Evolutionary conservation across 2,888 invertebrate genomes (phyloP).

Genomic region (Cistogaster globosa): DNA sequence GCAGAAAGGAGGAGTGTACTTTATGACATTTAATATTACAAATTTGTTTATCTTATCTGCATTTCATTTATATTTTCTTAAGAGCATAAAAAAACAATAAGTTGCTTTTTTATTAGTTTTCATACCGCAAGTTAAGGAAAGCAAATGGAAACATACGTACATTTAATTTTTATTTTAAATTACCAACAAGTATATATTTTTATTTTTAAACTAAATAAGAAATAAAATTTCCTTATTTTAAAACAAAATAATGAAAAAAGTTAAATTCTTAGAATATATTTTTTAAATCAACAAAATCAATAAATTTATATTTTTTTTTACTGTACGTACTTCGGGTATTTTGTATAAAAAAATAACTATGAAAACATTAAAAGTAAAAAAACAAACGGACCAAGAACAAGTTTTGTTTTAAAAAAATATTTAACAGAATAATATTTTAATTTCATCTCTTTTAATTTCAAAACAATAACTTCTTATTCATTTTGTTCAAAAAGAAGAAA

Average conservation of each 20-base stretch:
- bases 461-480: constrained; percentile 78
- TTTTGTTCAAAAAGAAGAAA: constrained; percentile 65
- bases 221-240: constrained; percentile 31
- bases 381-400: not conserved
- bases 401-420: constrained; percentile 28
- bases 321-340: not conserved
- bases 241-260: constrained; percentile 10
- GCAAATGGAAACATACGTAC: constrained; percentile 10
- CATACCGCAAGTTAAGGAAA: constrained; percentile 22
- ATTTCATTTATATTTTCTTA: constrained; percentile 61
- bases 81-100: not conserved
- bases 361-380: not conserved
- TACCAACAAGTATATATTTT: constrained; percentile 16
- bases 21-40: constrained; percentile 65
- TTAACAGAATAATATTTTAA: constrained; percentile 73
- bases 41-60: constrained; percentile 65
- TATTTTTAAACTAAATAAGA: constrained; percentile 16
- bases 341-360: not conserved
- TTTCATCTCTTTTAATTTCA: constrained; percentile 78
- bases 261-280: not conserved
- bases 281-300: constrained; percentile 35
- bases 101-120: constrained; percentile 22
- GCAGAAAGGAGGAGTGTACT: constrained; percentile 21
- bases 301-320: not conserved
- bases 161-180: constrained; percentile 24